Evolutionary conservation across 92 coral and sea anemone species (phyloP), one percentile per base, ranked within the genome.

Genomic region (Epizoanthus fatuus): DNA sequence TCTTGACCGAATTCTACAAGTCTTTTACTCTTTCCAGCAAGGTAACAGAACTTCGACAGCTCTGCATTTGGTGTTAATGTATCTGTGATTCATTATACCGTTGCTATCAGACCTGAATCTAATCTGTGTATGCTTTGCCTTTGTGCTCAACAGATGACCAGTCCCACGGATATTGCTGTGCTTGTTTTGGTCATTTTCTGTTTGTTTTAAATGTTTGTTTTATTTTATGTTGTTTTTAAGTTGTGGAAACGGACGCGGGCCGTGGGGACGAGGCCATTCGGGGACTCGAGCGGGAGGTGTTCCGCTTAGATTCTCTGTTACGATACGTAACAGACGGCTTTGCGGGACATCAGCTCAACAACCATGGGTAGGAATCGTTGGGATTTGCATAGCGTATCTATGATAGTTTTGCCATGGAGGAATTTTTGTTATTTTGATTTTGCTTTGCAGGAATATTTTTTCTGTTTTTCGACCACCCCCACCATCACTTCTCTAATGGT

Each of bases 221-320:
- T 59, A 17, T 20, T 59, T 59, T 59, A 60, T 19, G 66, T 19
- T 60, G 65, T 59, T 60, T 60, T 60, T 60, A 19, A 19, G 37
- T 60, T 60, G 66, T 12, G 66, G 29, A 60, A 60, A 60, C 10
- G 66, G 37, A 60, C 29, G 66, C 66, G 29, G 3, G 0, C n/a
- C n/a, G 20, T 29, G 66, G 37, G 35, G 29, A 19, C 66, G 49
- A 60, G 29, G 66, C 66, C 66, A 19, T 7, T 60, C 66, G 66
- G 37, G 35, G 29, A 19, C 66, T 60, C 66, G 66, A 60, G 66
- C 37, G 37, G 8, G 66, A 60, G 66, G 35, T 60, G 37, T 60
- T 60, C 11, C 66, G 37, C 66, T 60, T 60, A 19, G 66, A 60
- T 60, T 60, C 66, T 60, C 66, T 60, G 66, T 60, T 60, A 19